Evolutionary conservation across 37 sponge, comb jelly and placozoan species (phyloP).

Genomic region (Chondrosia reniformis): DNA sequence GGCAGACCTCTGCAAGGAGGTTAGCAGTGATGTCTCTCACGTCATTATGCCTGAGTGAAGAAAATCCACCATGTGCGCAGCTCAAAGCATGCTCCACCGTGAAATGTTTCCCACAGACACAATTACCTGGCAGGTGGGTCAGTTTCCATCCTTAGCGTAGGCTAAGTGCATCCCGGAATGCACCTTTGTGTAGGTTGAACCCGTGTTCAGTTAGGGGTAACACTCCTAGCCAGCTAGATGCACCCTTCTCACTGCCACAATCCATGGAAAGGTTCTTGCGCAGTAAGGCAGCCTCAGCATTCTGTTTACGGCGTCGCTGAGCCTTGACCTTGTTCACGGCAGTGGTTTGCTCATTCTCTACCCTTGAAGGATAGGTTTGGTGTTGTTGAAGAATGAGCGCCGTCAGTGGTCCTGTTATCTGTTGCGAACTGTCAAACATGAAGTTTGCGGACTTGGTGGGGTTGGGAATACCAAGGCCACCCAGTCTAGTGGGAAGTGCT

Average conservation of each 20-base stretch:
- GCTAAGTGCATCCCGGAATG: slow-evolving; percentile 2
- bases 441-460: too few relatives aligned
- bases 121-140: background rate
- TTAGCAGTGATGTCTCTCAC: slow-evolving; percentile 11
- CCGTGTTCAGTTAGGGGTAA: background rate
- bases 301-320: too few relatives aligned
- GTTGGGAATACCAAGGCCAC: too few relatives aligned
- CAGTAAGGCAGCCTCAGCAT: too few relatives aligned
- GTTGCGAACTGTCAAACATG: too few relatives aligned
- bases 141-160: slow-evolving; percentile 25
- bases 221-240: slow-evolving; percentile 21
- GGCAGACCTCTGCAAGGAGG: slow-evolving; percentile 2
- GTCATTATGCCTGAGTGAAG: slow-evolving; percentile 23
- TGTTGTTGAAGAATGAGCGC: too few relatives aligned
- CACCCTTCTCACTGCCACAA: slow-evolving; percentile 10
- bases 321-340: too few relatives aligned
- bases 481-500: too few relatives aligned
- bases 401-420: too few relatives aligned
- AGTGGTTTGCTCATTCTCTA: too few relatives aligned
- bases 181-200: slow-evolving; percentile 17
- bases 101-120: slow-evolving; percentile 20
- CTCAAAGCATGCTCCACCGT: slow-evolving; percentile 26
- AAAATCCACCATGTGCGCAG: slow-evolving; percentile 24
- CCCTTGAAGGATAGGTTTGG: too few relatives aligned
- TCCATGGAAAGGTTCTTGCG: too few relatives aligned